phyloP scores from a whole-genome alignment of 2,888 invertebrate genomes.

The Ecdyonurus torrentis region DNA sequence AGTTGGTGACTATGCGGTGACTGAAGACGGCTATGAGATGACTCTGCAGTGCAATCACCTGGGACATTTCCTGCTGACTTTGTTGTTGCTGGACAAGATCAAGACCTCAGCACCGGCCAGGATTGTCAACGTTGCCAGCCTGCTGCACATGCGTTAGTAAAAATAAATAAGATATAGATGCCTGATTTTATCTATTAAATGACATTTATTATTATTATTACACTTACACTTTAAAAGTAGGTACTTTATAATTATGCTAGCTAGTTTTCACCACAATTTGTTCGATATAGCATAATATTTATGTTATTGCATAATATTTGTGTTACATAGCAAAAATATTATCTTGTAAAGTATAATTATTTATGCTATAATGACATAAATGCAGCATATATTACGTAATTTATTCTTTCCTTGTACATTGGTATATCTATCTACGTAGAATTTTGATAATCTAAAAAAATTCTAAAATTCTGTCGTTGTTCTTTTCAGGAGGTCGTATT shows the following conservation, averaged over 20 bases:
- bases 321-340: too few species aligned
- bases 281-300: too few species aligned
- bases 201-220: background rate
- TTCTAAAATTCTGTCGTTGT: too few species aligned
- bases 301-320: too few species aligned
- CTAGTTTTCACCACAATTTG: too few species aligned
- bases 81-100: slow-evolving; percentile 39
- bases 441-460: background rate
- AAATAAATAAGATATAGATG: background rate
- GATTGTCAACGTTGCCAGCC: slow-evolving; percentile 43
- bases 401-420: background rate
- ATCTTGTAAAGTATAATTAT: too few species aligned
- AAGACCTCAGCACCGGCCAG: slow-evolving; percentile 37
- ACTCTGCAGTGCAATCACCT: slow-evolving; percentile 38
- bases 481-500: background rate
- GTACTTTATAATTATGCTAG: background rate
- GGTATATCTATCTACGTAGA: background rate
- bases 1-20: slow-evolving; percentile 16
- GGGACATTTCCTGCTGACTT: slow-evolving; percentile 42
- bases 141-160: slow-evolving; percentile 24
- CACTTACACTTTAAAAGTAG: background rate
- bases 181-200: too few species aligned
- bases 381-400: background rate
- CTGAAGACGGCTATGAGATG: slow-evolving; percentile 36
- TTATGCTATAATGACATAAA: too few species aligned